phyloP scores from a whole-genome alignment of 1,140 invertebrate genomes.

The Brachionus koreanus region DNA sequence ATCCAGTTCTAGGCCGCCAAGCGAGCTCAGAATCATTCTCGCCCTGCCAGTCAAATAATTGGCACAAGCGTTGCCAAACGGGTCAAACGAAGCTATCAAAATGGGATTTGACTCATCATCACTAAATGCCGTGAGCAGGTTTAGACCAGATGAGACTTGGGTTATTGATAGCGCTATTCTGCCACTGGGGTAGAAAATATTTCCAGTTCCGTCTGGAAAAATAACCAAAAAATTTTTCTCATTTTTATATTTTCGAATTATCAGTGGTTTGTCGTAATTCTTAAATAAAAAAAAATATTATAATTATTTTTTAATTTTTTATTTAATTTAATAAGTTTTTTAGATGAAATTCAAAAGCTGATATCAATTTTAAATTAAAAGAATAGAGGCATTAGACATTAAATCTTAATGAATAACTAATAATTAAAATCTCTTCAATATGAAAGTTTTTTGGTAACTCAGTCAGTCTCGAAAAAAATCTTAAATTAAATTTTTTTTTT shows the following conservation, averaged over 20 bases:
- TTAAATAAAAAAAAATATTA: neutral
- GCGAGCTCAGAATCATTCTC: conserved; percentile 52
- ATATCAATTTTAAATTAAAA: too few species aligned
- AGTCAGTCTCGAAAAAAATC: too few species aligned
- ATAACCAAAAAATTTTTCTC: conserved; percentile 46
- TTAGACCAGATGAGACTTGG: conserved; percentile 46
- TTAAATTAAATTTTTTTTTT: too few species aligned
- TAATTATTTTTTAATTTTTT: too few species aligned
- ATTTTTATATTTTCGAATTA: conserved; percentile 35
- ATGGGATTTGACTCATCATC: neutral
- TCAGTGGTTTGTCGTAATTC: neutral
- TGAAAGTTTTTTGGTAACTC: too few species aligned
- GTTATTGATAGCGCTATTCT: conserved; percentile 51
- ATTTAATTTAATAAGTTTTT: too few species aligned
- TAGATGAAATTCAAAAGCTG: too few species aligned
- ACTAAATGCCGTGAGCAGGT: neutral
- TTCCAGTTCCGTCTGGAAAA: conserved; percentile 57
- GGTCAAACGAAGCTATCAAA: conserved; percentile 52
- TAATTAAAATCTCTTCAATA: too few species aligned
- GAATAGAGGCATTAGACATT: too few species aligned
- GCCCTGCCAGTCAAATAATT: conserved; percentile 52
- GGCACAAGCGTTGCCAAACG: conserved; percentile 51
- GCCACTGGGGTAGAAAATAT: conserved; percentile 56
- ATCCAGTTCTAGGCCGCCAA: conserved; percentile 53
- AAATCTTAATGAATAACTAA: too few species aligned